These are phyloP conservation scores for Hippopotamus amphibius DNA, from an alignment of 2,113 vertebrate species.

Conservation along the genomic window DNA sequence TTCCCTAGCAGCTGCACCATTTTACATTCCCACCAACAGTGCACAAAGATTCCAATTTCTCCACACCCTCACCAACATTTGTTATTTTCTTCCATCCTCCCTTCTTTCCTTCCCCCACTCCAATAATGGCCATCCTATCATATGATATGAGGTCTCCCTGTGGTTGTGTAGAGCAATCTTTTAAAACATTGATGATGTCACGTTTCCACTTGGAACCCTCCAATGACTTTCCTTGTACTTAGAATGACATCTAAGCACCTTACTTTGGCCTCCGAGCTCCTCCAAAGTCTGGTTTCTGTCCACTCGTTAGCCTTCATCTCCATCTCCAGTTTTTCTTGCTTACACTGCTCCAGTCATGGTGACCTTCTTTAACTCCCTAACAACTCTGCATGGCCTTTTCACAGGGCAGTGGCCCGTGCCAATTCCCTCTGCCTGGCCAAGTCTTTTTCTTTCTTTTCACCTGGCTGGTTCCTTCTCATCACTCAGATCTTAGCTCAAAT, in stretches of 20 bases:
- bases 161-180: neutral
- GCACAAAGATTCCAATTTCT: neutral
- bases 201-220: neutral
- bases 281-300: neutral
- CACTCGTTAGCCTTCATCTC: neutral
- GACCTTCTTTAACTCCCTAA: neutral
- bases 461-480: neutral
- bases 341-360: neutral
- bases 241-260: neutral
- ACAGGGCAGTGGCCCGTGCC: neutral
- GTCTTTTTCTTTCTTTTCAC: neutral
- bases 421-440: neutral
- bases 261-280: neutral
- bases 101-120: neutral
- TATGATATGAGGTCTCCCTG: neutral
- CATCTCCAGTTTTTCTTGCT: neutral
- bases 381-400: too few relatives aligned
- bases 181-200: neutral
- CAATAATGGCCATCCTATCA: neutral
- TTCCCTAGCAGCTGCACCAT: neutral
- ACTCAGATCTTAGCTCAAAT: neutral
- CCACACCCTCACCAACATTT: neutral
- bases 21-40: neutral
- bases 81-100: neutral
- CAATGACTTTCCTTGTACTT: neutral